Conservation (phyloP, 2,797 vertebrate species). For the Pseudopleuronectes americanus region DNA sequence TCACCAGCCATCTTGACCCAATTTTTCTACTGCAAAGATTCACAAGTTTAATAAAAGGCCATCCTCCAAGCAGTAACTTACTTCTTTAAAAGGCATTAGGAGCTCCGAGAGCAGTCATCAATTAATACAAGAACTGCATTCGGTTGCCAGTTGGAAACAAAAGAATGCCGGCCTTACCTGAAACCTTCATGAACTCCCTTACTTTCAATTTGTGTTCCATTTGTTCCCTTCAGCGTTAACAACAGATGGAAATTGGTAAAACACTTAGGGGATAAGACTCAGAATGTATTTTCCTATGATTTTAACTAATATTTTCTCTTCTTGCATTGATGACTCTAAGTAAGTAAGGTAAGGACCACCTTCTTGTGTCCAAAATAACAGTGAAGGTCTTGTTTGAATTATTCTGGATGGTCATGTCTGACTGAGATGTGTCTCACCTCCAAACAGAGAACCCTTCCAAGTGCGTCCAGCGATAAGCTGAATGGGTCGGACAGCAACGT, state of each 20-base stretch:
- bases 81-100: too few relatives aligned
- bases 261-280: not conserved
- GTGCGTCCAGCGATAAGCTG: conserved; percentile 91
- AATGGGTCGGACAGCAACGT: conserved; percentile 88
- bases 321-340: not conserved
- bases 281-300: not conserved
- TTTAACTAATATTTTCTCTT: not conserved
- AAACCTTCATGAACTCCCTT: too few relatives aligned
- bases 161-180: not conserved
- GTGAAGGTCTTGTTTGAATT: not conserved
- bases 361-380: not conserved
- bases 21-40: too few relatives aligned
- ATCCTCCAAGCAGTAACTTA: too few relatives aligned
- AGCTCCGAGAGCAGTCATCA: too few relatives aligned
- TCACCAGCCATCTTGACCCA: too few relatives aligned
- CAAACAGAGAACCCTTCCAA: conserved; percentile 93
- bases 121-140: too few relatives aligned
- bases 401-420: not conserved
- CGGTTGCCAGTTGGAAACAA: too few relatives aligned
- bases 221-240: not conserved
- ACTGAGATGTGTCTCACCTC: conserved; percentile 82
- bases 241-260: not conserved
- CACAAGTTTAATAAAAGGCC: too few relatives aligned
- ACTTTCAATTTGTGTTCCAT: not conserved
- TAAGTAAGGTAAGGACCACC: not conserved